phyloP scores from a whole-genome alignment of 2,888 invertebrate species.

The Netelia virgata region DNA sequence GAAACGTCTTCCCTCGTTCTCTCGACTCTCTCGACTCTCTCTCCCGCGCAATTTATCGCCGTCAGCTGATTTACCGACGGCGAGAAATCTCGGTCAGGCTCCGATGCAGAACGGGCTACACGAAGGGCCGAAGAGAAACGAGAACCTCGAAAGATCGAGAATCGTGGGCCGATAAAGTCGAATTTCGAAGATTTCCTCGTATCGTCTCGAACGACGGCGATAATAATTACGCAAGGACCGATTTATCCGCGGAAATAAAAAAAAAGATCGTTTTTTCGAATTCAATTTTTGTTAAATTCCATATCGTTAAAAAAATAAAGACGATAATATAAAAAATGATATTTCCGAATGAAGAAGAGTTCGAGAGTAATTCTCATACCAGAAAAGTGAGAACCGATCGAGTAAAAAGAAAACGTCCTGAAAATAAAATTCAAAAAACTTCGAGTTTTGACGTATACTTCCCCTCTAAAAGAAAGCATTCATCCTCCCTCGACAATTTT shows the following conservation, averaged over 20 bases:
- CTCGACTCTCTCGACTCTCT: background rate
- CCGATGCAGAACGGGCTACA: conserved; percentile 15
- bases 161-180: conserved; percentile 70
- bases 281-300: background rate
- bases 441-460: conserved; percentile 39
- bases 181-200: conserved; percentile 45
- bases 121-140: conserved; percentile 37
- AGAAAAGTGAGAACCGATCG: conserved; percentile 4
- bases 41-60: conserved; percentile 58
- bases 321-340: no score
- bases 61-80: conserved; percentile 65
- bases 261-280: background rate
- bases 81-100: conserved; percentile 50
- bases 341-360: background rate
- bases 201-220: conserved; percentile 1
- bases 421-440: conserved; percentile 26
- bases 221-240: background rate
- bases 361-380: conserved; percentile 1
- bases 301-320: background rate
- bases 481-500: conserved; percentile 33
- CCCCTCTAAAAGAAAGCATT: conserved; percentile 19
- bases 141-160: conserved; percentile 45
- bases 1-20: conserved; percentile 29
- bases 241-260: background rate
- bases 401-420: background rate